Evolutionary conservation across 2,113 vertebrate genomes (phyloP).

Genomic region (Melospiza georgiana): DNA sequence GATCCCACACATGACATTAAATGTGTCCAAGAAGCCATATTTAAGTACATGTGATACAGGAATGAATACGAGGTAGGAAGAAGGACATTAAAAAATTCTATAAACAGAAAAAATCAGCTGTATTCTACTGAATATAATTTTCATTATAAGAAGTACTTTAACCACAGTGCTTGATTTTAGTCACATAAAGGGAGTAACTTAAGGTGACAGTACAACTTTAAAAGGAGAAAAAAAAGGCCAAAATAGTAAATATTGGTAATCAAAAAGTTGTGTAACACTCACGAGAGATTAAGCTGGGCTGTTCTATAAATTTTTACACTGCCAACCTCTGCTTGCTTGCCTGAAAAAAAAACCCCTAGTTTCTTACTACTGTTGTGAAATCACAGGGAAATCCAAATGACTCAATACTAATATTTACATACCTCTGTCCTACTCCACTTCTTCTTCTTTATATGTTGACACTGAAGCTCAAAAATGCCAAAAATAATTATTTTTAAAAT

Average conservation of each 20-base stretch:
- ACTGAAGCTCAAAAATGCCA: background rate
- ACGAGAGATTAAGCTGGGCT: background rate
- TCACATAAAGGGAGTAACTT: background rate
- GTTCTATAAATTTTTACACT: background rate
- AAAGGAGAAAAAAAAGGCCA: background rate
- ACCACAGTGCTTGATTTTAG: background rate
- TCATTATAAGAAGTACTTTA: background rate
- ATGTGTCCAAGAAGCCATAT: background rate
- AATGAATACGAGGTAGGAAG: background rate
- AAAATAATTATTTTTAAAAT: background rate
- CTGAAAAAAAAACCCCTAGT: background rate
- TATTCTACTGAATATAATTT: background rate
- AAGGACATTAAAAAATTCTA: background rate
- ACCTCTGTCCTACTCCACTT: background rate
- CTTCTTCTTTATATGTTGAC: background rate
- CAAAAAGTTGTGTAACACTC: background rate
- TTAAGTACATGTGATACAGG: background rate
- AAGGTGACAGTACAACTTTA: background rate
- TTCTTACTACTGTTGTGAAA: background rate
- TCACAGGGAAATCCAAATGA: constrained; percentile 1
- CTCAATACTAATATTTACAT: background rate
- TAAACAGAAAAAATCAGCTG: background rate
- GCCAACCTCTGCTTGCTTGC: background rate
- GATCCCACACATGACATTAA: background rate
- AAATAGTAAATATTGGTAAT: background rate